These are phyloP conservation scores for Helicoverpa zea DNA, from an alignment of 1,140 invertebrate species.

Conservation along the genomic window DNA sequence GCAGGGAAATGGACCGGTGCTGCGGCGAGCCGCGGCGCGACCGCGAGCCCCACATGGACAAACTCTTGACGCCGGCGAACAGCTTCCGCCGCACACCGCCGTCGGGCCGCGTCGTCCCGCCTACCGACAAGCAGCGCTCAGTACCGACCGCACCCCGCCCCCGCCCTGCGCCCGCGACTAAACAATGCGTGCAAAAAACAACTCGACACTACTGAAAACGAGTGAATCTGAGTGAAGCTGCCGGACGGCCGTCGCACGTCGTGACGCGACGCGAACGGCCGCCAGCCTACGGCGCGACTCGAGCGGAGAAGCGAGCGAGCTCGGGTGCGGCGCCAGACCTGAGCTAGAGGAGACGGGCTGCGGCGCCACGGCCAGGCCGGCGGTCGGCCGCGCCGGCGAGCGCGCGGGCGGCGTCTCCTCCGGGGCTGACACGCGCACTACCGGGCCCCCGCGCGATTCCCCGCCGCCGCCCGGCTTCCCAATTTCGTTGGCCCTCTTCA, in stretches of 20 bases:
- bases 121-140: conserved; percentile 83
- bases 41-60: conserved; percentile 90
- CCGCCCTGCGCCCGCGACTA: conserved; percentile 81
- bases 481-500: conserved; percentile 97
- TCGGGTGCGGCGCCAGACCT: conserved; percentile 82
- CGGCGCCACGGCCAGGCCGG: conserved; percentile 81
- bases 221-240: conserved; percentile 77
- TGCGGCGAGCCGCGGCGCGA: conserved; percentile 90
- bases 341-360: conserved; percentile 86
- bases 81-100: conserved; percentile 88
- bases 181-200: conserved; percentile 80
- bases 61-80: conserved; percentile 92
- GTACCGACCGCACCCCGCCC: conserved; percentile 77
- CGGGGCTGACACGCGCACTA: conserved; percentile 84
- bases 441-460: conserved; percentile 79
- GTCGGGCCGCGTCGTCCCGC: conserved; percentile 75
- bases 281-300: conserved; percentile 67
- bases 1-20: conserved; percentile 92
- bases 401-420: conserved; percentile 78
- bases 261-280: conserved; percentile 55
- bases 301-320: conserved; percentile 72
- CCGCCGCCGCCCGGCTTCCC: conserved; percentile 86
- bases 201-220: conserved; percentile 82
- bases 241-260: conserved; percentile 63
- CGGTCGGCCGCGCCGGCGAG: conserved; percentile 74